Evolutionary conservation across 1,140 invertebrate genomes (phyloP).

Genomic region (Drosophila bocki): DNA sequence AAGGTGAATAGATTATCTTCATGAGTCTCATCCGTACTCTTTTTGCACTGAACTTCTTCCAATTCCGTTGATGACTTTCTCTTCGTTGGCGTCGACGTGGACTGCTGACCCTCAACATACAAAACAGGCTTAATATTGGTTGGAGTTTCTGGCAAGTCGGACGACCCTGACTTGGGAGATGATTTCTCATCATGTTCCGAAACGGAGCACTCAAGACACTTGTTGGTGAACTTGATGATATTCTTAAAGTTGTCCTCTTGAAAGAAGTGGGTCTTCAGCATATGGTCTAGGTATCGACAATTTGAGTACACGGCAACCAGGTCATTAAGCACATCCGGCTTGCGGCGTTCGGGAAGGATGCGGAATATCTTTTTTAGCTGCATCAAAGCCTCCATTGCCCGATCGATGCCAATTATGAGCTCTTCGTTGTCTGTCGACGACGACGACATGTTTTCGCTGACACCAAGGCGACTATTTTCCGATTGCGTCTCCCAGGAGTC

Average conservation of each 20-base stretch:
- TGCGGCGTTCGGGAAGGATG: slow-evolving; percentile 89
- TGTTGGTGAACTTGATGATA: slow-evolving; percentile 19
- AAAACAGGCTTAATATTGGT: neutral
- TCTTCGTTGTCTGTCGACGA: slow-evolving; percentile 86
- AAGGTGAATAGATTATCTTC: slow-evolving; percentile 5
- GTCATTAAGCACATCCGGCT: slow-evolving; percentile 84
- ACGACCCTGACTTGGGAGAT: neutral
- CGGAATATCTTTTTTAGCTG: slow-evolving; percentile 92
- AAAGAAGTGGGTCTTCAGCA: slow-evolving; percentile 94
- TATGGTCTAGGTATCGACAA: slow-evolving; percentile 92
- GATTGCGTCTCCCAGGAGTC: slow-evolving; percentile 94
- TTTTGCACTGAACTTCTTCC: slow-evolving; percentile 67
- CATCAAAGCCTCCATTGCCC: slow-evolving; percentile 90
- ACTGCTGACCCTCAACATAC: neutral
- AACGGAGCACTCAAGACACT: neutral
- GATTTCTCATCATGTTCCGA: too few species aligned
- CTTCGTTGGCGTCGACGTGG: slow-evolving; percentile 62
- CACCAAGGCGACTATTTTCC: slow-evolving; percentile 85
- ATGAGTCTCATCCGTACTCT: slow-evolving; percentile 36
- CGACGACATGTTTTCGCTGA: slow-evolving; percentile 49
- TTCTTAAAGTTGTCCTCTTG: slow-evolving; percentile 87
- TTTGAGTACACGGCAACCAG: slow-evolving; percentile 94
- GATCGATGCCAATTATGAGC: slow-evolving; percentile 90
- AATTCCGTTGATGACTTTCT: slow-evolving; percentile 66
- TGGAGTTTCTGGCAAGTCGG: neutral